phyloP scores from a whole-genome alignment of 2,888 invertebrate genomes.

The Agonopterix subpropinquella region DNA sequence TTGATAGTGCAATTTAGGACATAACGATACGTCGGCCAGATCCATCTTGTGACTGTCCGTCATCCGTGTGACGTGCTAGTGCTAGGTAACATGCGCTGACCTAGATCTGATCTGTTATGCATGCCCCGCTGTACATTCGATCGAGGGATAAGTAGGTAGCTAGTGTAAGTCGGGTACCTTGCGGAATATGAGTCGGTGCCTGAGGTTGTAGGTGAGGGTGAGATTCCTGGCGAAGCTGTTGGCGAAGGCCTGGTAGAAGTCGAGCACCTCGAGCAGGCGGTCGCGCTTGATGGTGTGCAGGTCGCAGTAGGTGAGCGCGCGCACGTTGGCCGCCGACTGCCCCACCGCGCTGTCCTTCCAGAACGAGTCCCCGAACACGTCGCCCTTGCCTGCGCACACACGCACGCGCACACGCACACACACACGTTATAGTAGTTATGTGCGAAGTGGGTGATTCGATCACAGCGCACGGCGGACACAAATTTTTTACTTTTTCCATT shows the following conservation, averaged over 20 bases:
- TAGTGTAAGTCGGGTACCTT: no score
- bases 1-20: no score
- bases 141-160: no score
- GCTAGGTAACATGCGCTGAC: no score
- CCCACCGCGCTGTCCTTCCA: slow-evolving; percentile 98
- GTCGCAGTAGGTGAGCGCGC: slow-evolving; percentile 99
- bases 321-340: slow-evolving; percentile 98
- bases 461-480: no score
- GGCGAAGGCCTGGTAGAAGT: slow-evolving; percentile 99
- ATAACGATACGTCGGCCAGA: no score
- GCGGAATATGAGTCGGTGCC: slow-evolving; percentile 93
- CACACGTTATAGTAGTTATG: background rate
- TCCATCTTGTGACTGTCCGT: no score
- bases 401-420: background rate
- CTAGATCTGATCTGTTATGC: no score
- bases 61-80: no score
- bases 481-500: no score
- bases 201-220: slow-evolving; percentile 97
- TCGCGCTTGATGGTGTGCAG: slow-evolving; percentile 99
- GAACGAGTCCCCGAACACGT: slow-evolving; percentile 99
- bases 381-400: slow-evolving; percentile 88
- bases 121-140: no score
- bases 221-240: slow-evolving; percentile 99
- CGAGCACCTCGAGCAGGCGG: slow-evolving; percentile 94
- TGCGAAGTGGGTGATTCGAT: background rate